Conservation (phyloP, 2,888 invertebrate species). For the Cheilosia vernalis region DNA sequence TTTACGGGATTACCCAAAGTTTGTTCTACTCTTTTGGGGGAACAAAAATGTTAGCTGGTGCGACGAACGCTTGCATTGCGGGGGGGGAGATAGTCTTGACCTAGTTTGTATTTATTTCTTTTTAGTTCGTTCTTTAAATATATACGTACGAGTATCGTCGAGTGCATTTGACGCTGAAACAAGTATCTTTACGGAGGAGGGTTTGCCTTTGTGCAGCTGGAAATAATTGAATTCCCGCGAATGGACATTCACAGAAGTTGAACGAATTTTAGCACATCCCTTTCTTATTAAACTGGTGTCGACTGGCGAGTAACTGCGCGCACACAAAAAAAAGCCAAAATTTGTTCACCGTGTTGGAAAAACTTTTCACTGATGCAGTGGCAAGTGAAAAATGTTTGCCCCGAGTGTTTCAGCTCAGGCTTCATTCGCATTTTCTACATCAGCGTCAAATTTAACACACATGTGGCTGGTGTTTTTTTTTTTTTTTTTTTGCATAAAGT, state of each 20-base stretch:
- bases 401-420: conserved; percentile 21
- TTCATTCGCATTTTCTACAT: conserved; percentile 18
- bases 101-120: conserved; percentile 39
- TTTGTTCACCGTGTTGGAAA: conserved; percentile 5
- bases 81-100: conserved; percentile 65
- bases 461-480: conserved; percentile 27
- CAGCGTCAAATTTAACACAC: conserved; percentile 37
- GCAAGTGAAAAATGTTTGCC: conserved; percentile 38
- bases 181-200: not conserved
- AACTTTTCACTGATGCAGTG: conserved; percentile 33
- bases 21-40: conserved; percentile 54
- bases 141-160: conserved; percentile 34
- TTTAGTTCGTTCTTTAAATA: conserved; percentile 20
- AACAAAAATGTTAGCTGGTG: not conserved
- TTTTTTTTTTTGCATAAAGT: conserved; percentile 4
- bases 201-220: not conserved
- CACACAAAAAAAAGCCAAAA: not conserved
- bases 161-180: conserved; percentile 36
- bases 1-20: conserved; percentile 73
- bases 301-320: not conserved
- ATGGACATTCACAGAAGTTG: too few relatives aligned
- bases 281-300: too few relatives aligned
- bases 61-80: conserved; percentile 33
- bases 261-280: too few relatives aligned
- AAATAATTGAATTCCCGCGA: conserved; percentile 4